phyloP scores from a whole-genome alignment of 2,888 invertebrate species.

The Cyaniris semiargus region DNA sequence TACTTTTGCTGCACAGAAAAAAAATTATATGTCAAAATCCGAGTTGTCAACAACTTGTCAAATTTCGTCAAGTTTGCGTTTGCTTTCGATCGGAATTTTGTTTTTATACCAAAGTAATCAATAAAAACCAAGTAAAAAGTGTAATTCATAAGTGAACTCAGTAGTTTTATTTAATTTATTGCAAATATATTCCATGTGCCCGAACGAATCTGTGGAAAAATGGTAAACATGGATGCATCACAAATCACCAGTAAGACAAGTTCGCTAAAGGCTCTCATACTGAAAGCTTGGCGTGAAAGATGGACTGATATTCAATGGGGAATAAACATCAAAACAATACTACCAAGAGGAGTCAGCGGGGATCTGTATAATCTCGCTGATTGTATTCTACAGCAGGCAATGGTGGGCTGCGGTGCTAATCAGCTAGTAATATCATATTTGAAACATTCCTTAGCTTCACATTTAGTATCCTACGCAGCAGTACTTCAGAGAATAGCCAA shows the following conservation, averaged over 20 bases:
- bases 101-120: background rate
- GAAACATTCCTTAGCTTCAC: conserved; percentile 94
- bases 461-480: conserved; percentile 94
- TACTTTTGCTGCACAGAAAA: background rate
- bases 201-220: conserved; percentile 34
- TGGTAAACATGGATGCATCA: conserved; percentile 84
- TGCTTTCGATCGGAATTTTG: background rate
- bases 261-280: conserved; percentile 87
- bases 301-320: conserved; percentile 98
- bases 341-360: conserved; percentile 94
- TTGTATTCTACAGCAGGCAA: conserved; percentile 95
- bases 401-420: conserved; percentile 96
- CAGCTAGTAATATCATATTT: conserved; percentile 94
- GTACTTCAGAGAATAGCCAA: conserved; percentile 93
- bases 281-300: conserved; percentile 95
- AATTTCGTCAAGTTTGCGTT: background rate
- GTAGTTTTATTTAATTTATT: background rate
- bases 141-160: conserved; percentile 16
- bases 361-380: conserved; percentile 96
- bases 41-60: background rate
- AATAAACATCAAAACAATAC: conserved; percentile 95
- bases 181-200: background rate
- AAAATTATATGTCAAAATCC: background rate
- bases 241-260: conserved; percentile 92
- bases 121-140: background rate